Percentiles rank a stretch among this genome's conserved stretches.
phyloP scores from a whole-genome alignment of 2,797 vertebrate species.

The Huso huso region DNA sequence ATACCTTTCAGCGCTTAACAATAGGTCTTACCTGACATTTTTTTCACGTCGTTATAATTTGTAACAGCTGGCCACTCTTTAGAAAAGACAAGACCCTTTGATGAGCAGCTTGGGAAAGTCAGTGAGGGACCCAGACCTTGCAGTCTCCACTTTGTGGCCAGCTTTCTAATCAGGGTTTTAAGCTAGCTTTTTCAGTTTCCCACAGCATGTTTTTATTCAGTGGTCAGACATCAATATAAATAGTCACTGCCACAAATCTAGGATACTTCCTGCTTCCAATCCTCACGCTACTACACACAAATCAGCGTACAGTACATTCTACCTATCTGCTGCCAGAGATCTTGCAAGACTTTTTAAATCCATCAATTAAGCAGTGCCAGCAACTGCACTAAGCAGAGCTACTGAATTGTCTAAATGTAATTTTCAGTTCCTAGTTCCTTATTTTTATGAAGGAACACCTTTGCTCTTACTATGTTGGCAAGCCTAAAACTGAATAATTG shows the following conservation, averaged over 20 bases:
- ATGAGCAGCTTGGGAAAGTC: constrained; percentile 26
- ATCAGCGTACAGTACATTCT: too few species aligned
- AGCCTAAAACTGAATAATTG: not conserved
- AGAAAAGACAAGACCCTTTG: constrained; percentile 34
- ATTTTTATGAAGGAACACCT: too few species aligned
- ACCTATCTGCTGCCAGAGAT: too few species aligned
- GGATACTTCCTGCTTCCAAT: too few species aligned
- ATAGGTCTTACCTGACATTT: constrained; percentile 24
- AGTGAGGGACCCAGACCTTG: constrained; percentile 16
- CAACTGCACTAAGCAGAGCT: too few species aligned
- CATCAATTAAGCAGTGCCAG: too few species aligned
- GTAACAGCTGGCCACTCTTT: constrained; percentile 47
- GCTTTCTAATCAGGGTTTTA: constrained; percentile 7
- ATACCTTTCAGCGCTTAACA: constrained; percentile 39
- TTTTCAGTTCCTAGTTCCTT: not conserved
- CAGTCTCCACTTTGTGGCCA: constrained; percentile 12
- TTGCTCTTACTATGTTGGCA: not conserved
- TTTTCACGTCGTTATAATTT: constrained; percentile 46
- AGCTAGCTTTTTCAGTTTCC: constrained; percentile 38
- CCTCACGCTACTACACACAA: too few species aligned
- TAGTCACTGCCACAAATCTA: not conserved
- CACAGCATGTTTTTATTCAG: constrained; percentile 33
- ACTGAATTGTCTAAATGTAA: too few species aligned
- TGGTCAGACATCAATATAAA: not conserved
- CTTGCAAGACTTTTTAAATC: too few species aligned